Evolutionary conservation across 2,797 vertebrate genomes (phyloP).

Genomic region (Hemitrygon akajei): DNA sequence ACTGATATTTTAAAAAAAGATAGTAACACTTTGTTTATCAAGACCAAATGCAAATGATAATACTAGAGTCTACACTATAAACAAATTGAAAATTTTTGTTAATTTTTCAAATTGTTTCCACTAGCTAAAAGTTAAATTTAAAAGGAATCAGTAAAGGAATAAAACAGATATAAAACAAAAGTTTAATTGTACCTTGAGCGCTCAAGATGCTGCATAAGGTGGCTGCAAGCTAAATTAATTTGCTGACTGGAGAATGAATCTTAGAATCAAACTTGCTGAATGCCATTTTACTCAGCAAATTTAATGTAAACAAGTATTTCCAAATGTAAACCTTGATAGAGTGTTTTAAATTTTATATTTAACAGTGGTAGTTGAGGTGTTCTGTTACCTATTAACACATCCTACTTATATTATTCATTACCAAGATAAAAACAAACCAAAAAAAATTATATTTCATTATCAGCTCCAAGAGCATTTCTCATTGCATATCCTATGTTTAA

Average conservation of each 20-base stretch:
- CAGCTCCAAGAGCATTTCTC: background rate
- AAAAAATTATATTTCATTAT: background rate
- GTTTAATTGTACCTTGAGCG: background rate
- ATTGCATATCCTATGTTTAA: background rate
- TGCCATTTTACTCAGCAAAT: background rate
- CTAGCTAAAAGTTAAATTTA: background rate
- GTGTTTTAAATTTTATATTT: background rate
- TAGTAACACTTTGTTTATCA: background rate
- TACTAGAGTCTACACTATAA: background rate
- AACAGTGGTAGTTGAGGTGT: background rate
- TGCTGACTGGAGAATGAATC: no score
- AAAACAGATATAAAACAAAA: background rate
- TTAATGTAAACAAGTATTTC: background rate
- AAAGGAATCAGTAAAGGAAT: background rate
- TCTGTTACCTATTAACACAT: background rate
- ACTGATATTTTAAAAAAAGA: no score
- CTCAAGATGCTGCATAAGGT: background rate
- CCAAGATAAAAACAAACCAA: background rate
- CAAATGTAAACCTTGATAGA: background rate
- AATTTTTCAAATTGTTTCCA: background rate
- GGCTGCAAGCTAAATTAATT: background rate
- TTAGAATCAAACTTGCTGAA: no score
- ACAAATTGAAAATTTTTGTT: background rate
- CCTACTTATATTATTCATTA: background rate
- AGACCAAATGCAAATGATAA: background rate